Conservation (phyloP, 2,113 vertebrate species). For the Fulica atra region DNA sequence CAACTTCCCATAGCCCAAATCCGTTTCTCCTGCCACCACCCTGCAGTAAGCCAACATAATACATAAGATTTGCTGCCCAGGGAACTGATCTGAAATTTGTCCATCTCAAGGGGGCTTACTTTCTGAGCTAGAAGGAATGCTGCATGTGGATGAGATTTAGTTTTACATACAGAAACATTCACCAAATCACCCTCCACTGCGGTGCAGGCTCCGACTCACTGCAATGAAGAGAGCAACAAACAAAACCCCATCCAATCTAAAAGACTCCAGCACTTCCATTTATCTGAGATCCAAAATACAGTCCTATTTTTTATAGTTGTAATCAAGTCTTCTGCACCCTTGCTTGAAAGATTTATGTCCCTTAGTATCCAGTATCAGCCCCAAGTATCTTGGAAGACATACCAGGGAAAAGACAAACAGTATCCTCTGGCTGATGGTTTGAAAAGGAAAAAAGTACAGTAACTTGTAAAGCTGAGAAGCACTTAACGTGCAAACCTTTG, state of each 20-base stretch:
- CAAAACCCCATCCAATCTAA: background rate
- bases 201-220: background rate
- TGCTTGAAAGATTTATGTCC: constrained; percentile 8
- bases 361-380: background rate
- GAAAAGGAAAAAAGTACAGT: background rate
- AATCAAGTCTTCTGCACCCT: background rate
- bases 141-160: background rate
- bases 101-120: background rate
- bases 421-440: background rate
- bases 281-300: background rate
- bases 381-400: background rate
- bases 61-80: background rate
- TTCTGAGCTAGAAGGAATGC: background rate
- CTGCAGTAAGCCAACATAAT: background rate
- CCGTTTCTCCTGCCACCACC: background rate
- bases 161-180: background rate
- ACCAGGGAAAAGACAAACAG: constrained; percentile 1
- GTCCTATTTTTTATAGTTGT: background rate
- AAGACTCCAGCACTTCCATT: background rate
- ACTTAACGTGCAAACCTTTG: background rate
- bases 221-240: background rate
- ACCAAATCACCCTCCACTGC: background rate
- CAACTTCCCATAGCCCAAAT: background rate
- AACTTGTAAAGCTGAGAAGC: background rate
- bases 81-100: constrained; percentile 2